These are phyloP conservation scores for Eupithecia abbreviata DNA, from an alignment of 2,888 invertebrate species.

Conservation along the genomic window DNA sequence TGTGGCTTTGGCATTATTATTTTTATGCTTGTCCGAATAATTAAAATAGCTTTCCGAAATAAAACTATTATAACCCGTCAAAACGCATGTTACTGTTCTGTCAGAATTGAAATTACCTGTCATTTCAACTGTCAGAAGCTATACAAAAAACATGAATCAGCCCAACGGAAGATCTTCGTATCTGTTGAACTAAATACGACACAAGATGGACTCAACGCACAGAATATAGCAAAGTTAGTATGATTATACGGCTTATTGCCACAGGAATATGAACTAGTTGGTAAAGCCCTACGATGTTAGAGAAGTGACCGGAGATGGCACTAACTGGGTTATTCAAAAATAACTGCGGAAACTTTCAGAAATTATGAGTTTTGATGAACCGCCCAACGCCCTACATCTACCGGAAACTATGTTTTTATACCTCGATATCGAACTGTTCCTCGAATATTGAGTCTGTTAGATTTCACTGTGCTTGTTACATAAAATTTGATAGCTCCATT, in stretches of 20 bases:
- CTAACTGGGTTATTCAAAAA: conserved; percentile 76
- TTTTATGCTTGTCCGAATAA: conserved; percentile 8
- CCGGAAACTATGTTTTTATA: conserved; percentile 71
- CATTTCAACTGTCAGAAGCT: conserved; percentile 44
- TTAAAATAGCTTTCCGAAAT: conserved; percentile 10
- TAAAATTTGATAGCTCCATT: conserved; percentile 41
- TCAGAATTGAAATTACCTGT: conserved; percentile 45
- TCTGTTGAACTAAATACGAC: conserved; percentile 42
- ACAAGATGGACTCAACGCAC: conserved; percentile 35
- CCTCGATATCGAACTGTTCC: conserved; percentile 47
- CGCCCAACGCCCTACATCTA: conserved; percentile 59
- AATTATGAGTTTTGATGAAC: conserved; percentile 83
- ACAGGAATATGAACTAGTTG: conserved; percentile 20
- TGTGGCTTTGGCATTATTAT: neutral
- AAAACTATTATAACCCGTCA: conserved; percentile 10
- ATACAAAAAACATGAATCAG: conserved; percentile 40
- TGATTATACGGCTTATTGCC: neutral
- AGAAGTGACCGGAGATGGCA: conserved; percentile 57
- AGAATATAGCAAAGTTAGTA: conserved; percentile 27
- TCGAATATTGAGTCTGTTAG: conserved; percentile 38
- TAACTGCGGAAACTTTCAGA: conserved; percentile 75
- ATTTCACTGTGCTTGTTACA: conserved; percentile 35
- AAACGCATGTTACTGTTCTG: conserved; percentile 35
- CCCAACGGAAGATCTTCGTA: conserved; percentile 42
- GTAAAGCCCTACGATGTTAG: conserved; percentile 44